phyloP scores from a whole-genome alignment of 2,797 vertebrate species.

The Morelia viridis region DNA sequence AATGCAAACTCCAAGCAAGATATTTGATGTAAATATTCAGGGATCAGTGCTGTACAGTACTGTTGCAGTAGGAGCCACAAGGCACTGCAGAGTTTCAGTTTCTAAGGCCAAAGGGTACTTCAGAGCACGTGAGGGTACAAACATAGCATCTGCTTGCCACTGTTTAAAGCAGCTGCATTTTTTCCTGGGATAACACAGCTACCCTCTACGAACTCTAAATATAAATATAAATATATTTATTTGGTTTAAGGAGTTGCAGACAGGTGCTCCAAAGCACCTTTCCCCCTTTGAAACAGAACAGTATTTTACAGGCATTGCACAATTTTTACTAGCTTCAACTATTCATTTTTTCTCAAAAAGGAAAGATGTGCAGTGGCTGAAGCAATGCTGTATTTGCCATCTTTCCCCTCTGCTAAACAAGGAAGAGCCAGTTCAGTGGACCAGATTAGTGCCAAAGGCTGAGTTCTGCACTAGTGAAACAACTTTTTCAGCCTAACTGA shows the following conservation, averaged over 20 bases:
- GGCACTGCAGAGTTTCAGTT: neutral
- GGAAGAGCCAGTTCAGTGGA: neutral
- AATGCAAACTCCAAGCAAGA: neutral
- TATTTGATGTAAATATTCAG: neutral
- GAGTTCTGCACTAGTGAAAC: neutral
- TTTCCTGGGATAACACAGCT: neutral
- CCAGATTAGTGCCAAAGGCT: neutral
- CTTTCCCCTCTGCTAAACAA: neutral
- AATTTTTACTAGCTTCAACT: neutral
- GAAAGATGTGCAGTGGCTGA: neutral
- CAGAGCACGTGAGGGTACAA: neutral
- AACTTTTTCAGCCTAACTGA: neutral
- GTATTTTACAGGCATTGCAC: neutral
- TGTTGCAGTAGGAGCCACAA: neutral
- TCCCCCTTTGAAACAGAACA: neutral
- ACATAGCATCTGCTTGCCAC: neutral
- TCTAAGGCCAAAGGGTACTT: neutral
- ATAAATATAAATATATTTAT: neutral
- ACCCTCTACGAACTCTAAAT: neutral
- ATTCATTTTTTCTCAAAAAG: neutral
- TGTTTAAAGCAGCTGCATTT: neutral
- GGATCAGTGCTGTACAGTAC: neutral
- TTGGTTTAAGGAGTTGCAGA: neutral
- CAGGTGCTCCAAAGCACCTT: neutral
- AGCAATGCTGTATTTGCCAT: neutral